Conservation (phyloP, 1,140 invertebrate species). For the Ceratitis capitata region DNA sequence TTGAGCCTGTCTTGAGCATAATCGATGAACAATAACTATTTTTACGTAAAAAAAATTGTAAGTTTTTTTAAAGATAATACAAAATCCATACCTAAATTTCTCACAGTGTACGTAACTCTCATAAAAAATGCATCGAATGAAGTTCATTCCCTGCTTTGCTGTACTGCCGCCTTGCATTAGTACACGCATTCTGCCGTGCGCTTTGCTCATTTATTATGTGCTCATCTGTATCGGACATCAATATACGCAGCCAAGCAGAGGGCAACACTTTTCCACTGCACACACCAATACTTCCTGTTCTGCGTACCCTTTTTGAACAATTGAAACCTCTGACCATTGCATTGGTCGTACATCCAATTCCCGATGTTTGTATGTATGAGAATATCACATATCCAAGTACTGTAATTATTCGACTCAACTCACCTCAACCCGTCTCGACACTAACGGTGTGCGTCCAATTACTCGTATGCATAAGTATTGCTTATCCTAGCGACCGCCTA, state of each 20-base stretch:
- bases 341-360: too few relatives aligned
- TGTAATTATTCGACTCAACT: not conserved
- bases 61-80: too few relatives aligned
- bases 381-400: not conserved
- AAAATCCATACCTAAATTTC: not conserved
- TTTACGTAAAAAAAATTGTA: too few relatives aligned
- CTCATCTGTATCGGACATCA: not conserved
- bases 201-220: constrained; percentile 6
- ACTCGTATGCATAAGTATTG: not conserved
- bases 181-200: constrained; percentile 13
- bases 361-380: not conserved
- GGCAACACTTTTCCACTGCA: not conserved
- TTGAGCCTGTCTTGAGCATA: too few relatives aligned
- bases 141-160: not conserved
- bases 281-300: too few relatives aligned
- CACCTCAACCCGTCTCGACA: too few relatives aligned
- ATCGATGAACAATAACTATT: too few relatives aligned
- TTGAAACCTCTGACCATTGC: not conserved
- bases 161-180: not conserved
- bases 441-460: constrained; percentile 33
- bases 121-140: constrained; percentile 4
- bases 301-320: not conserved
- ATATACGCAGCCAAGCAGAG: not conserved
- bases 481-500: not conserved
- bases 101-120: not conserved